phyloP scores from a whole-genome alignment of 2,113 vertebrate species.

The Crypturellus undulatus region DNA sequence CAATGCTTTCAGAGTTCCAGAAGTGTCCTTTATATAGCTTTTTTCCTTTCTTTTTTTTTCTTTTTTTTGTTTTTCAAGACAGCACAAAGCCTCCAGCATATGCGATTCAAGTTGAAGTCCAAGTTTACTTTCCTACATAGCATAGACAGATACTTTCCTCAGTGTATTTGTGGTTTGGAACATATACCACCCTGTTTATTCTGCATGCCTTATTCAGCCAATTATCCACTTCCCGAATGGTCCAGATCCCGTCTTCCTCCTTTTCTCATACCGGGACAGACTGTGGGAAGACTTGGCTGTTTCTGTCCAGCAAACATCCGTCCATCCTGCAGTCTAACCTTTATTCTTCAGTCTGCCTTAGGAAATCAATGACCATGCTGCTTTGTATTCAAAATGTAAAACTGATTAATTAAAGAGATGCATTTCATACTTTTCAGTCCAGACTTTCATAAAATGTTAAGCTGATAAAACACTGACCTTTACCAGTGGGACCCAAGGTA shows the following conservation, averaged over 20 bases:
- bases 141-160: slow-evolving; percentile 17
- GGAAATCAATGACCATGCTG: background rate
- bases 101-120: background rate
- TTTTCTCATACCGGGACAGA: fast-evolving
- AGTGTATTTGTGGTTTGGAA: slow-evolving; percentile 1
- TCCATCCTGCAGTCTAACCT: background rate
- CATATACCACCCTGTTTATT: background rate
- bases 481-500: background rate
- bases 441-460: background rate
- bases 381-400: background rate
- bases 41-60: background rate
- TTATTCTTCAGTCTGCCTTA: fast-evolving
- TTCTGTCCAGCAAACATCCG: background rate
- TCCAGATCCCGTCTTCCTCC: background rate
- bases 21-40: background rate
- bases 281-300: background rate
- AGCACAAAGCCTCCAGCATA: background rate
- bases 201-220: background rate
- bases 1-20: background rate
- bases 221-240: background rate
- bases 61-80: background rate
- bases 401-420: background rate
- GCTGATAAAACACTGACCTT: background rate
- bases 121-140: background rate
- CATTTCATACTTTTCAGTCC: background rate